These are phyloP conservation scores for Cliona cf. orientalis DNA, from an alignment of 37 sponge, comb jelly and placozoan species.

Conservation along the genomic window DNA sequence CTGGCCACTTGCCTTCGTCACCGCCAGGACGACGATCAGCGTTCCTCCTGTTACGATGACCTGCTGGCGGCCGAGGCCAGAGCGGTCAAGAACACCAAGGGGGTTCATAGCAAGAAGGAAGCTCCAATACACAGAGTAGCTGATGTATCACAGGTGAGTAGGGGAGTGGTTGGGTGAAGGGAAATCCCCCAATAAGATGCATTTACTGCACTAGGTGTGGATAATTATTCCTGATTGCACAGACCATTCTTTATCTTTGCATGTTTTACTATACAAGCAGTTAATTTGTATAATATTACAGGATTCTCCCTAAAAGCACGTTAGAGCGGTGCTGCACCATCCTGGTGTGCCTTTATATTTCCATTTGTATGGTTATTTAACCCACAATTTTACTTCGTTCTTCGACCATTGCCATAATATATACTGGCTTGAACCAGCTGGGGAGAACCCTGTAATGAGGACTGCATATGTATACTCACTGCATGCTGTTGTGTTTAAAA, in stretches of 20 bases:
- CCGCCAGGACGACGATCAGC: slow-evolving; percentile 89
- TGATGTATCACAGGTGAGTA: slow-evolving; percentile 89
- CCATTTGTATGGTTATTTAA: too few relatives aligned
- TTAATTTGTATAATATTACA: too few relatives aligned
- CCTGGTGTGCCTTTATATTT: too few relatives aligned
- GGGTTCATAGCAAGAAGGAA: slow-evolving; percentile 86
- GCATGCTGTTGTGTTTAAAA: neutral
- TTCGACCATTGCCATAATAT: too few relatives aligned
- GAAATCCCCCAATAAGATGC: neutral
- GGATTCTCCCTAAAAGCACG: too few relatives aligned
- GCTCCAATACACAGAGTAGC: slow-evolving; percentile 76
- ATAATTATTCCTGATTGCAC: neutral
- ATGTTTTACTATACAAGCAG: too few relatives aligned
- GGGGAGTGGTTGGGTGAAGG: neutral
- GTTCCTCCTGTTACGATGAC: slow-evolving; percentile 90
- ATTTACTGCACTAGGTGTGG: neutral
- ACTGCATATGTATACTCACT: neutral
- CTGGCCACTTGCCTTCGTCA: slow-evolving; percentile 82
- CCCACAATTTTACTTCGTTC: too few relatives aligned
- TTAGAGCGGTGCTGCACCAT: too few relatives aligned
- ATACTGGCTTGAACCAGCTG: too few relatives aligned
- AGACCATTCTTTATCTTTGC: too few relatives aligned
- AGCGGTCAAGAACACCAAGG: slow-evolving; percentile 85
- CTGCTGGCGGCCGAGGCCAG: slow-evolving; percentile 85
- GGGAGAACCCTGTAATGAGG: too few relatives aligned